A percentile compares a stretch with the other conserved stretches of the same genome.
phyloP scores from a whole-genome alignment of 2,888 invertebrate species.

The Epinotia demarniana region DNA sequence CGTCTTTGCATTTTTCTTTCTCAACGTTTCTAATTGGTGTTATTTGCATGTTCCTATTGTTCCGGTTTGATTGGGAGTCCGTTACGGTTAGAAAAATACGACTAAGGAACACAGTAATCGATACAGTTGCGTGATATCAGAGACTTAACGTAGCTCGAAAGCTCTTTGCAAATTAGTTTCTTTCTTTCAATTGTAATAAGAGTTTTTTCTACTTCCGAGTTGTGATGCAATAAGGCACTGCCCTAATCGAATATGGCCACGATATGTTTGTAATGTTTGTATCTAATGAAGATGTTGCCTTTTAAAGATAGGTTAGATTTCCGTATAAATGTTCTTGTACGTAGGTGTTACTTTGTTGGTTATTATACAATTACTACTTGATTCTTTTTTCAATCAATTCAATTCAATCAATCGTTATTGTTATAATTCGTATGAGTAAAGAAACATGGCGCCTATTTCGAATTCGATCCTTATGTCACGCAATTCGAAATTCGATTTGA shows the following conservation, averaged over 20 bases:
- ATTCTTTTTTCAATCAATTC: background rate
- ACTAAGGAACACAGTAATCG: slow-evolving; percentile 59
- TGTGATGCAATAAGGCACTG: slow-evolving; percentile 29
- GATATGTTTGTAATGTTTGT: background rate
- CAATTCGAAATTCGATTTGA: slow-evolving; percentile 21
- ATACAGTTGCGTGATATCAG: slow-evolving; percentile 72
- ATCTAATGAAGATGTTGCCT: background rate
- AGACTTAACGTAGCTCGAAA: slow-evolving; percentile 67
- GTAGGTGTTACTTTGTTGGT: background rate
- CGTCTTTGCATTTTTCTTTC: slow-evolving; percentile 76
- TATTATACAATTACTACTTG: background rate
- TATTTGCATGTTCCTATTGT: slow-evolving; percentile 78
- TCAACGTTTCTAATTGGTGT: slow-evolving; percentile 79
- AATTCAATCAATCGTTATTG: background rate
- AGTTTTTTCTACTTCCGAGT: slow-evolving; percentile 51
- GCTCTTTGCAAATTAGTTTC: slow-evolving; percentile 72
- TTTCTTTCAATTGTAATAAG: slow-evolving; percentile 46
- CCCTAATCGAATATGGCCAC: slow-evolving; percentile 9
- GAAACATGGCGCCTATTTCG: slow-evolving; percentile 17
- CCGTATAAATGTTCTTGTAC: background rate
- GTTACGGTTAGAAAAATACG: slow-evolving; percentile 62
- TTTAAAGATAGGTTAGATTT: background rate
- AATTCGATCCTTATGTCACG: slow-evolving; percentile 9
- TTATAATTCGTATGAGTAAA: background rate
- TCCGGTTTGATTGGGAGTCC: slow-evolving; percentile 64